These are phyloP conservation scores for Microchrysa polita DNA, from an alignment of 2,888 invertebrate species.

Conservation along the genomic window DNA sequence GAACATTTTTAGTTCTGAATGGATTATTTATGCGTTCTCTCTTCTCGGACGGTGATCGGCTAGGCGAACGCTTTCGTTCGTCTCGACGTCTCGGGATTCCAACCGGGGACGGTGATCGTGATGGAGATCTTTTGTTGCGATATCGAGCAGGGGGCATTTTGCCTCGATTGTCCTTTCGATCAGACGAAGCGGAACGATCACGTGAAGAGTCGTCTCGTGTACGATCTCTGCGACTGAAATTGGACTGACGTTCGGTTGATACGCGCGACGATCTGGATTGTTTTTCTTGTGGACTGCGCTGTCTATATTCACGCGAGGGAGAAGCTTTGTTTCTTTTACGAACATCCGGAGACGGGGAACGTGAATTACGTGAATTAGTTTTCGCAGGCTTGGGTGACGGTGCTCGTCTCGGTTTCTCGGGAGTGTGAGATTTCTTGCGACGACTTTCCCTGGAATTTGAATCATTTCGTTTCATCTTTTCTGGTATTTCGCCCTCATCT, in stretches of 20 bases:
- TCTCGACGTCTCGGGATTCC: not conserved
- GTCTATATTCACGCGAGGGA: constrained; percentile 8
- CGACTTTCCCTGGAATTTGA: constrained; percentile 8
- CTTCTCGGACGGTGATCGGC: constrained; percentile 46
- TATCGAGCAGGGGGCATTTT: constrained; percentile 22
- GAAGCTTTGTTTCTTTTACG: not conserved
- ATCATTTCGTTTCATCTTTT: constrained; percentile 25
- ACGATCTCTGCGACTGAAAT: not conserved
- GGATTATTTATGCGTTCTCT: constrained; percentile 44
- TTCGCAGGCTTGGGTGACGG: not conserved
- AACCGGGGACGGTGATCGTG: not conserved
- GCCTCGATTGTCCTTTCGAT: constrained; percentile 27
- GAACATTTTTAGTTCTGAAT: constrained; percentile 22
- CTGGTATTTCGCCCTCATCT: constrained; percentile 32
- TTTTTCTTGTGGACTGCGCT: constrained; percentile 1
- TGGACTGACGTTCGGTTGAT: constrained; percentile 15
- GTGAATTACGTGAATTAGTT: not conserved
- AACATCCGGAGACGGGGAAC: not conserved
- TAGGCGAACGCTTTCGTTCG: constrained; percentile 39
- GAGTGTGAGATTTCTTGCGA: constrained; percentile 18
- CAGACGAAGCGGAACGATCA: constrained; percentile 11
- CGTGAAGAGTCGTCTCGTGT: constrained; percentile 18
- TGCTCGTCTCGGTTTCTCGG: constrained; percentile 14
- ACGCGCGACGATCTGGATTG: constrained; percentile 22
- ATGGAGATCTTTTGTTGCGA: not conserved